Evolutionary conservation across 2,888 invertebrate species (phyloP), one percentile per base, ranked within the genome.

Genomic region (Lithosia quadra): DNA sequence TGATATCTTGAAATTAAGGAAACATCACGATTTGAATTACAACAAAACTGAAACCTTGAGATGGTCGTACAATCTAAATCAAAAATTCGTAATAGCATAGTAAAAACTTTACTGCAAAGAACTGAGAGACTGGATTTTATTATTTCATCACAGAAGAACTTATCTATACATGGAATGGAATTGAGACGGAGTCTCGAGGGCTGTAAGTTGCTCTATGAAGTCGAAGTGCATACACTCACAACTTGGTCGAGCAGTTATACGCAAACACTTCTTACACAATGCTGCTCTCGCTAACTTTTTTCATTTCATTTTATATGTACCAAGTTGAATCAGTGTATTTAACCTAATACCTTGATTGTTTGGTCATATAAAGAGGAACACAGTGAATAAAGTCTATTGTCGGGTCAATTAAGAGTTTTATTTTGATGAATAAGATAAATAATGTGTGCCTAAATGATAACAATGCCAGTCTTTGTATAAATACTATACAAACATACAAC

Each of bases 301-400:
- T 89, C 88, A 89, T 90, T 88, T 88, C 84, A 84, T 87, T 86
- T 85, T 81, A 80, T 82, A 84, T 82, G 71, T 78, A 78, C 43
- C 18, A 2, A 58, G 76, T 77, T 74, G 63, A 73, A 70, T 69
- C 76, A 58, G 43, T 65, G 33, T 66, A 53, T 61, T 62, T 69
- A 69, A 78, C 60, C 72, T 72, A 70, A 68, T 71, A 71, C 67
- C 70, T 72, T 63, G 69, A 63, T 67, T 73, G 67, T 70, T 63
- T 61, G 53, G 34, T 21, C 67, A 60, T 62, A 68, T 65, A 74
- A 67, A 59, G 71, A 74, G 68, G 65, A 62, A 68, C 22, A 68
- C 18, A 7, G 58, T 66, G 36, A 65, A 68, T 63, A 60, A 36
- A 60, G 18, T 39, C 22, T 59, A 59, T 11, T 21, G 2, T 36